Base-by-base conservation (phyloP, 1,140 invertebrate genomes). In the Drosophila micromelanica region DNA sequence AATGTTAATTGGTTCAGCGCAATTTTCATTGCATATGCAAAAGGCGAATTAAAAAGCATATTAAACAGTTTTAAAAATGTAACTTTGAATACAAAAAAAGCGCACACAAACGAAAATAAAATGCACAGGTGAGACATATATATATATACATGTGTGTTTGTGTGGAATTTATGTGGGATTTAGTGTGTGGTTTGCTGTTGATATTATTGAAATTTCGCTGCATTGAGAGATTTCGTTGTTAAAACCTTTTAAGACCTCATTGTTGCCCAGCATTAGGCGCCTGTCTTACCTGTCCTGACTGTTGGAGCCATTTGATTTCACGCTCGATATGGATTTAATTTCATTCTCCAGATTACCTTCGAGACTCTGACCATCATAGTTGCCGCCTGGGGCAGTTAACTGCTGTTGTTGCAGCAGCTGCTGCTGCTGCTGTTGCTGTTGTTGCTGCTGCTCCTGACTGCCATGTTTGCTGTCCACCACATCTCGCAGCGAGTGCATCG, bases 301-400 rank as follows among this genome's bases (percentile, higher is more conserved):
- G 78, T 94, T 92, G 49, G 95, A 94, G 79, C 95, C 95, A 73
- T 95, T 93, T 64, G 94, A 95, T 90, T 93, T 95, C 76, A 92
- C 93, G 92, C 93, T 95, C 84, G 92, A 95, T 85, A 93, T 95
- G 85, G 92, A 95, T 92, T 94, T 95, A 67, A 93, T 95, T 79
- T 92, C 95, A 8, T 95, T 96, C 91, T 98, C 96, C 56, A 97
- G 95, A 92, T 97, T 97, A 65, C 90, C 86, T 73, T 87, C 80
- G 35, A 89, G 67, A 35, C 84, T 89, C 45, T 89, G 84, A 8
- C 76, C 85, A 64, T 89, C 84, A 49, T 84, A 87, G 45, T 77
- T 86, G 61, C 35, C 61, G 6, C 17, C 59, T 8, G 55, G 48
- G 35, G 27, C 55, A 5, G 38, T 43, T n/a, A 46, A 12, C 30